phyloP scores from a whole-genome alignment of 2,113 vertebrate species.

The Gadus macrocephalus region DNA sequence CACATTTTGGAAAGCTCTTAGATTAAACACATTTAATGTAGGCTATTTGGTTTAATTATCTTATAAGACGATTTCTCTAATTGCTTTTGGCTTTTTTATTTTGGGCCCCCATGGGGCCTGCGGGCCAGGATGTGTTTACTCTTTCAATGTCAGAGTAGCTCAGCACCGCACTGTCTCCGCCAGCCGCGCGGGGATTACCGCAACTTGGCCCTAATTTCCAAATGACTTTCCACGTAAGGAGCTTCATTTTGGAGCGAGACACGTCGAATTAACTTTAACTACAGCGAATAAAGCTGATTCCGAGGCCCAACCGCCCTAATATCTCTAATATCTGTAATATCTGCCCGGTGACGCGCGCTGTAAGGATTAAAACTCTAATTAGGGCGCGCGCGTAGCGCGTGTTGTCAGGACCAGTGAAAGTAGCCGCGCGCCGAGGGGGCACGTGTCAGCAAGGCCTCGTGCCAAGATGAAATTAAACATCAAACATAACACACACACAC shows the following conservation, averaged over 20 bases:
- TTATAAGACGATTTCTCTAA: constrained; percentile 72
- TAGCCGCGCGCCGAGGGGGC: not conserved
- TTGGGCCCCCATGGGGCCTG: not conserved
- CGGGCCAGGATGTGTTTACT: not conserved
- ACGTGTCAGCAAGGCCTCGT: not conserved
- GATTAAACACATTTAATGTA: constrained; percentile 43
- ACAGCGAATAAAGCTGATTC: constrained; percentile 75
- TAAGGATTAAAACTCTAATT: not conserved
- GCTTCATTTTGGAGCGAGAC: constrained; percentile 64
- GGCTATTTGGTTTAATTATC: constrained; percentile 37
- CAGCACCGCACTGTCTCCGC: not conserved
- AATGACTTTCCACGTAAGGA: constrained; percentile 71
- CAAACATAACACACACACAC: not conserved
- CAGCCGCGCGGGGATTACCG: constrained; percentile 5
- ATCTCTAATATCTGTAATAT: constrained; percentile 67
- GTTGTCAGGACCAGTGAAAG: not conserved
- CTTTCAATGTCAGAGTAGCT: not conserved
- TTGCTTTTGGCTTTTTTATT: constrained; percentile 49
- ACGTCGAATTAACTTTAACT: constrained; percentile 57
- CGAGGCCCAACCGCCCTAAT: constrained; percentile 60
- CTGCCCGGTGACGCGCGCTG: too few species aligned
- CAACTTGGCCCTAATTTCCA: constrained; percentile 40
- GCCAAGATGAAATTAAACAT: not conserved
- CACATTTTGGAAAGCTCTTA: constrained; percentile 30
- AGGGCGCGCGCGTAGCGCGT: not conserved